Evolutionary conservation across 2,113 vertebrate genomes (phyloP).

Genomic region (Ailurus styani): DNA sequence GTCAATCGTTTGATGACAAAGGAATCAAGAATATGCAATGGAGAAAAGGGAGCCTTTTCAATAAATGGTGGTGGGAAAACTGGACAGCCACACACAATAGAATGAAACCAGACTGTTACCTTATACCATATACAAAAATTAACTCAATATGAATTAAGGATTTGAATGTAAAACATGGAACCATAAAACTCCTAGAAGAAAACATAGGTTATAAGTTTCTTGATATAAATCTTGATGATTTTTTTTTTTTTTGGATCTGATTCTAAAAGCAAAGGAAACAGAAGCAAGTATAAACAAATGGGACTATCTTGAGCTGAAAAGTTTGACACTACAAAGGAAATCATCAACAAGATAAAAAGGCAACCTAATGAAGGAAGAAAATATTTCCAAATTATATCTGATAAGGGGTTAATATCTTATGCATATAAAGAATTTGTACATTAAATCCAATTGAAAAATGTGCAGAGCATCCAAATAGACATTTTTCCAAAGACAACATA

Average conservation of each 20-base stretch:
- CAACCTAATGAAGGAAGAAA: neutral
- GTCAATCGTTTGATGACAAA: neutral
- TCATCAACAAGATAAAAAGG: neutral
- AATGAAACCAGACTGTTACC: neutral
- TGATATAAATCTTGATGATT: neutral
- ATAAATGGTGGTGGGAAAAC: neutral
- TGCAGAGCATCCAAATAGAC: neutral
- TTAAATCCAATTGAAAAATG: neutral
- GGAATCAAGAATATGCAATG: neutral
- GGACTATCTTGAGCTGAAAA: neutral
- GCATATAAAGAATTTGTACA: neutral
- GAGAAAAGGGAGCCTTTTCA: neutral
- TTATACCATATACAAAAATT: neutral
- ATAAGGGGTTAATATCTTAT: neutral
- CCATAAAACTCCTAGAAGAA: neutral
- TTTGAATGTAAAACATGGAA: neutral
- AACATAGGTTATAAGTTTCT: neutral
- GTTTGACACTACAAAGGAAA: neutral
- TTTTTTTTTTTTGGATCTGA: neutral
- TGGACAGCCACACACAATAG: neutral
- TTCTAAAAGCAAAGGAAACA: neutral
- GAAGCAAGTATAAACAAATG: neutral
- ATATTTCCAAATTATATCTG: neutral
- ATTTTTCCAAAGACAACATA: neutral
- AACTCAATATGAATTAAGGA: neutral